Base-by-base conservation (phyloP, 2,113 vertebrate genomes). In the Larimichthys polyactis region DNA sequence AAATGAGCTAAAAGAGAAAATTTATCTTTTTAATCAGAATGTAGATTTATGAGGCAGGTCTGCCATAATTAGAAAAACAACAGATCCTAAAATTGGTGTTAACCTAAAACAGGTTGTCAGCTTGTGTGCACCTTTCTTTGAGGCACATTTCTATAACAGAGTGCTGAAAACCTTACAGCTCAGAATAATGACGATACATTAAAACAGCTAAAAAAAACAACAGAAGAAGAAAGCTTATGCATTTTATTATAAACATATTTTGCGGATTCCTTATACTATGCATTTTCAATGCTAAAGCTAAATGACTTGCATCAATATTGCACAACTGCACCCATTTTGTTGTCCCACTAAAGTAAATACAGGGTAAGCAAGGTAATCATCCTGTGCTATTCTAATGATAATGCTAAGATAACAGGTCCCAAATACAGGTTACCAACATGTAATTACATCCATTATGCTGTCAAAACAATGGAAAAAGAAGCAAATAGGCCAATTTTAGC, bases 391-490 rank as follows among this genome's bases (percentile, higher is more conserved):
- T 86, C 58, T 86, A 66, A 89, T 85, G 63, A 79, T 86, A 83
- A 90, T 79, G 63, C 17, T 43, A 70, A 80, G 71, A 85, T 75
- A 89, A 89, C 71, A 82, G 54, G 67, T 71, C 54, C 48, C 68
- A 86, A 78, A 64, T 65, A 74, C 69, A 71, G 46, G 87, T 82
- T 87, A 82, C 71, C 62, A 44, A 68, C 67, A 58, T 77, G 49
- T 74, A 82, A 89, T 91, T 87, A 82, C 29, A 77, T 75, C 70
- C 58, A 88, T 88, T 84, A 86, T 71, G 62, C 71, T 72, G 76
- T 78, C 51, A 59, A 67, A 88, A 86, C 75, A 88, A 75, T 57
- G 55, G 55, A 69, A 68, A 57, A 66, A 52, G 12, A 65, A 62
- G 72, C 62, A 79, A 81, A 52, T 44, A 24, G 29, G 19, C 27